Evolutionary conservation across 2,113 vertebrate species (phyloP).

Genomic region (Delphinapterus leucas): DNA sequence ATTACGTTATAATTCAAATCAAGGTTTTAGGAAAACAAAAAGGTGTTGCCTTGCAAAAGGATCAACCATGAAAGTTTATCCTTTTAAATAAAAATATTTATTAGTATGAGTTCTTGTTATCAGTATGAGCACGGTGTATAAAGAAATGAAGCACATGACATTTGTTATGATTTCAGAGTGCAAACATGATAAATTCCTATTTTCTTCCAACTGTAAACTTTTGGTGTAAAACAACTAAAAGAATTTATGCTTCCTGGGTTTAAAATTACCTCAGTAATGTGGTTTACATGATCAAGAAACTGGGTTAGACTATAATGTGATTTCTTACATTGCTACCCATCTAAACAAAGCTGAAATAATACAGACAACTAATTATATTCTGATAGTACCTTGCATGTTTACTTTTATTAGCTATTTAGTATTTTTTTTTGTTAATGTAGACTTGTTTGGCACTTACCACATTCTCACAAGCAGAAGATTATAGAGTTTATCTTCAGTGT

Average conservation of each 20-base stretch:
- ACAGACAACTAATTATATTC: not conserved
- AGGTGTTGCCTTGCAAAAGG: not conserved
- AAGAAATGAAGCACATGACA: slow-evolving; percentile 5
- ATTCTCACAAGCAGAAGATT: slow-evolving; percentile 95
- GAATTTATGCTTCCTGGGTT: not conserved
- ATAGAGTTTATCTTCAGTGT: slow-evolving; percentile 97
- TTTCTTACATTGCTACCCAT: not conserved
- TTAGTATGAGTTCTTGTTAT: not conserved
- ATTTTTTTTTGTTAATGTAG: slow-evolving; percentile 19
- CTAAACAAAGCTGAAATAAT: not conserved
- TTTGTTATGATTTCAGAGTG: not conserved
- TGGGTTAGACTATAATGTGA: not conserved
- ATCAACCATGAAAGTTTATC: not conserved
- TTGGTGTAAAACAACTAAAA: not conserved
- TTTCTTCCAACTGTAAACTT: slow-evolving; percentile 21
- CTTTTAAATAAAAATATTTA: slow-evolving; percentile 30
- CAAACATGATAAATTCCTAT: not conserved
- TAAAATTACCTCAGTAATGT: slow-evolving; percentile 3
- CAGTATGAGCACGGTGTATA: not conserved
- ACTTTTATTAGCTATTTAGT: not conserved
- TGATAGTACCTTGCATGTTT: not conserved
- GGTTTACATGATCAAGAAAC: not conserved
- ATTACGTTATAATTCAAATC: slow-evolving; percentile 13
- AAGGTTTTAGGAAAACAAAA: slow-evolving; percentile 6
- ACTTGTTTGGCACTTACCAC: slow-evolving; percentile 84